These are phyloP conservation scores for Caenorhabditis sp. DNA, from an alignment of 2,888 invertebrate genomes.

Conservation along the genomic window DNA sequence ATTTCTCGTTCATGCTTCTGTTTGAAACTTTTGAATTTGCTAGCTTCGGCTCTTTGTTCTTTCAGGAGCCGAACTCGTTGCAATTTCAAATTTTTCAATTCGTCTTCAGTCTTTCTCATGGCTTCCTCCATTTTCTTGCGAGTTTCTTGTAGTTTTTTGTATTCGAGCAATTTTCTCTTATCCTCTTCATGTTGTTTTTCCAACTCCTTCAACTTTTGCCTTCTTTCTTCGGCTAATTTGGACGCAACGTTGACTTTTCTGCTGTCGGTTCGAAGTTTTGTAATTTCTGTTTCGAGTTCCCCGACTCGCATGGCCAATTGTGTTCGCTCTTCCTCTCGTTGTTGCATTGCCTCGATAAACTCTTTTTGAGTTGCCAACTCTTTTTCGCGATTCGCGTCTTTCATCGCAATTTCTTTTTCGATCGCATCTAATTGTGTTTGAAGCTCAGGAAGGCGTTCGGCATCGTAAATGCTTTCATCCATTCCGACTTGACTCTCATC, in stretches of 20 bases:
- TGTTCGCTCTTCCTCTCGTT: conserved; percentile 33
- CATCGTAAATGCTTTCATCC: conserved; percentile 27
- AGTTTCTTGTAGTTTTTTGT: conserved; percentile 39
- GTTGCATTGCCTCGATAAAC: conserved; percentile 24
- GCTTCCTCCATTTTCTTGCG: conserved; percentile 26
- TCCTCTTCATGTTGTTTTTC: conserved; percentile 41
- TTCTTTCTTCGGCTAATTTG: conserved; percentile 50
- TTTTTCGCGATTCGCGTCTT: conserved; percentile 33
- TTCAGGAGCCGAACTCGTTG: conserved; percentile 42
- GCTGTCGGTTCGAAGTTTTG: conserved; percentile 29
- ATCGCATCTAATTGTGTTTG: conserved; percentile 32
- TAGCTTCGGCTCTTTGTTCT: conserved; percentile 44
- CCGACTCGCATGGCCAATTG: conserved; percentile 19
- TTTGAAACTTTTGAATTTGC: conserved; percentile 43
- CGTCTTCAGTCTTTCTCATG: conserved; percentile 38
- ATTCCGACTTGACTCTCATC: conserved; percentile 12
- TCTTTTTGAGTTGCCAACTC: conserved; percentile 21
- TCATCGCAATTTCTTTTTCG: conserved; percentile 33
- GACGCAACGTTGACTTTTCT: conserved; percentile 28
- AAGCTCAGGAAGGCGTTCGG: conserved; percentile 23
- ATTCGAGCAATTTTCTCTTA: conserved; percentile 38
- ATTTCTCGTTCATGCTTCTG: conserved; percentile 44
- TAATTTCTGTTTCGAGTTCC: conserved; percentile 36
- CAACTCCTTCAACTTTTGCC: conserved; percentile 47
- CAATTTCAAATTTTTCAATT: conserved; percentile 42